Percentiles rank a stretch among this genome's conserved stretches.
Evolutionary conservation across 2,113 vertebrate genomes (phyloP).

Genomic region (Tragelaphus buxtoni): DNA sequence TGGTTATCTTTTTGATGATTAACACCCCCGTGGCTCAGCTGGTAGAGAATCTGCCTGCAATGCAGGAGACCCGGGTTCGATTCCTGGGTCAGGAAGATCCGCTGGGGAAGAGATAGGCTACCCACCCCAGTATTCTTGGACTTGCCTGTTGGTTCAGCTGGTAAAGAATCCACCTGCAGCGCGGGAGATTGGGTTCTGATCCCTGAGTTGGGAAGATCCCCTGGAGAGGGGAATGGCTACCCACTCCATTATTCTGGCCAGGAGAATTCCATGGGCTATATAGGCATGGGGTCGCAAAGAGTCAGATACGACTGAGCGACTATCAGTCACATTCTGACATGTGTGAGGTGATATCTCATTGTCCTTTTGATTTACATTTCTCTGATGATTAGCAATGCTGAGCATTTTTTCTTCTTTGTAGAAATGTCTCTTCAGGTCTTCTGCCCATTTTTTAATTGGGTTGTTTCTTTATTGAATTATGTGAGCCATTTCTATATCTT

Average conservation of each 20-base stretch:
- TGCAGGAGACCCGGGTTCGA: neutral
- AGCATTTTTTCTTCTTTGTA: neutral
- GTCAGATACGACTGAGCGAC: fast-evolving
- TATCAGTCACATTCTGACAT: neutral
- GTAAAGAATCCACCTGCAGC: neutral
- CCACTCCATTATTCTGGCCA: neutral
- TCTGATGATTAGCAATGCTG: neutral
- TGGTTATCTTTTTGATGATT: neutral
- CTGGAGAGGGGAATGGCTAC: neutral
- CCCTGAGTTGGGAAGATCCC: neutral
- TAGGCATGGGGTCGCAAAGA: neutral
- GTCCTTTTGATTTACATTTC: neutral
- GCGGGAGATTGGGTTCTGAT: neutral
- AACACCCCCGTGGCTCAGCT: neutral
- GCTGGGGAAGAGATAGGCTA: neutral
- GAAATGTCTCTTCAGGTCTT: neutral
- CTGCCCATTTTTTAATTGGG: neutral
- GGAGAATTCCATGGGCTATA: neutral
- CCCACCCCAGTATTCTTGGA: neutral
- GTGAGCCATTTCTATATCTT: neutral
- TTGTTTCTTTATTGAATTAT: neutral
- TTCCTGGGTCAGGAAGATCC: neutral
- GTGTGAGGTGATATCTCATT: neutral
- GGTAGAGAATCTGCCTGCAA: neutral
- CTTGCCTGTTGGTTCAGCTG: neutral